Base-by-base conservation (phyloP, 1,140 invertebrate genomes). In the Panulirus ornatus region DNA sequence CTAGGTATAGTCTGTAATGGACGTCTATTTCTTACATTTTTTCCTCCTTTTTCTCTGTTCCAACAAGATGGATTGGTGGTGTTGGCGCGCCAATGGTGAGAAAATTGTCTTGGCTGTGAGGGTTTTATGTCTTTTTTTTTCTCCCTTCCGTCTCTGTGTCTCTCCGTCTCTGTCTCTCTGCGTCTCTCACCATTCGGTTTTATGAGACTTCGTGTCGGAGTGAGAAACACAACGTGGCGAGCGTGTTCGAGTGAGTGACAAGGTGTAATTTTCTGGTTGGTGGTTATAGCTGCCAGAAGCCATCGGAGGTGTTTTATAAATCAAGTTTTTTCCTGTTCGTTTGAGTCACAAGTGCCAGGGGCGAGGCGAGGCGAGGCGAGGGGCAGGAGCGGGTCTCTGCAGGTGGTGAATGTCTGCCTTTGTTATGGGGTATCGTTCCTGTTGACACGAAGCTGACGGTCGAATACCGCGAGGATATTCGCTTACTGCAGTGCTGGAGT, bases 41-140 rank as follows among this genome's bases (percentile, higher is more conserved):
- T 30, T 14, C 16, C 44, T 34, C 27, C 36, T 44, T 34, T 44
- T 0, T 6, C 75, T 76, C 36, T 16, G 40, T 40, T 27, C 14
- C 14, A 78, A 78, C 75, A 78, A 44, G 75, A 78, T 78, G 75
- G 75, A 78, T 78, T 78, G 75, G 44, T 22, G 30, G 40, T 40
- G 38, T n/a, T n/a, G n/a, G n/a, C n/a, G n/a, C n/a, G n/a, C n/a
- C n/a, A n/a, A 27, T 38, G 75, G 75, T 42, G 34, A 44, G 40
- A 47, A 78, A 47, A 44, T 78, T 78, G 75, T 78, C 75, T 78
- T 22, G 22, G 75, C 27, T 27, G 75, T 40, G 44, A n/a, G 14
- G 22, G 40, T 19, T 78, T 78, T 14, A n/a, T 14, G 40, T n/a
- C n/a, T 73, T 30, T 73, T 42, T 78, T 42, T 78, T 19, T 78